These are phyloP conservation scores for Hypercompe scribonia DNA, from an alignment of 2,888 invertebrate genomes.

Conservation along the genomic window DNA sequence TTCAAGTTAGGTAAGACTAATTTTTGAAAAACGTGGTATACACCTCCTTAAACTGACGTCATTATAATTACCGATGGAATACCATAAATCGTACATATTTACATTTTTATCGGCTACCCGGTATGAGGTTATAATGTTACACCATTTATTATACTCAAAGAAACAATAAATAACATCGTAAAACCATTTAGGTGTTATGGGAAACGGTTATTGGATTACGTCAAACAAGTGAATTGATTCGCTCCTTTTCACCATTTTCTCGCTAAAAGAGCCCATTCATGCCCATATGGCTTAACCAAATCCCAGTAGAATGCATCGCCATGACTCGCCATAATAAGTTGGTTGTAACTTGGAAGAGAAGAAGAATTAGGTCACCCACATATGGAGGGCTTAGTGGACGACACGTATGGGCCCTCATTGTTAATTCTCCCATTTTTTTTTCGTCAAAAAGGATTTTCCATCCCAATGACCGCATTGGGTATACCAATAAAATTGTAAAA, in stretches of 20 bases:
- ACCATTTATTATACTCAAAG: conserved; percentile 3
- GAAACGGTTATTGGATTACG: conserved; percentile 21
- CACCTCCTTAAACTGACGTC: neutral
- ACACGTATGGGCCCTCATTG: conserved; percentile 49
- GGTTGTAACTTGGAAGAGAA: conserved; percentile 66
- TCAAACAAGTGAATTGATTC: conserved; percentile 43
- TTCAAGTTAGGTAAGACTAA: neutral
- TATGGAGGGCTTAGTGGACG: conserved; percentile 51
- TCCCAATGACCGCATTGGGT: conserved; percentile 19
- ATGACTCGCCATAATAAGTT: conserved; percentile 64
- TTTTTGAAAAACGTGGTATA: too few species aligned
- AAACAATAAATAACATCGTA: conserved; percentile 13
- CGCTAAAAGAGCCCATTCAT: conserved; percentile 46
- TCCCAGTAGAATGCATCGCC: conserved; percentile 61
- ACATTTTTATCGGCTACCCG: neutral
- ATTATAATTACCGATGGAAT: neutral
- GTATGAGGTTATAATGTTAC: neutral
- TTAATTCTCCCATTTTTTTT: conserved; percentile 47
- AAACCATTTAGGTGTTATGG: conserved; percentile 26
- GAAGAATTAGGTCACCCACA: conserved; percentile 72
- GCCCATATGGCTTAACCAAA: conserved; percentile 52
- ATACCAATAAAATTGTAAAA: conserved; percentile 28
- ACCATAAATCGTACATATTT: neutral
- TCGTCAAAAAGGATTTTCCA: conserved; percentile 26
- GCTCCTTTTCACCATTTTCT: conserved; percentile 46